Evolutionary conservation across 1,140 invertebrate species (phyloP), one percentile per base, ranked within the genome.

Genomic region (Euborellia annulipes): DNA sequence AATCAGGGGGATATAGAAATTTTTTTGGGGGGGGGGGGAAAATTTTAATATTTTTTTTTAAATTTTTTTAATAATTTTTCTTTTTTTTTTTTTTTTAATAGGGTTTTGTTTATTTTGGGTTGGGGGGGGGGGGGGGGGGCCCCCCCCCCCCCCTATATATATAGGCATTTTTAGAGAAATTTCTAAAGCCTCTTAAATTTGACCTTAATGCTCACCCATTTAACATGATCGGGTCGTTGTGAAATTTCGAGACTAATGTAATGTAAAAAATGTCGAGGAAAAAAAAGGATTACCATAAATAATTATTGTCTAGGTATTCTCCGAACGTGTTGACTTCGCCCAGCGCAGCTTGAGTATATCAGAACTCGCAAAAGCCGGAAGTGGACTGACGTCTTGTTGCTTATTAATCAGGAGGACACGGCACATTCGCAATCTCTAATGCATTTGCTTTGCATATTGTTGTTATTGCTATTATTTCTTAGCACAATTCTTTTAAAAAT

Each of bases 311-410:
- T 64, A 84, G 80, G 76, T 84, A 22, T 84, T 90, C 57, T 76
- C 77, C 51, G 82, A 88, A 49, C 85, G 79, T 65, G 76, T 90
- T 34, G 83, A 88, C 57, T 86, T 81, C 57, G 72, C 79, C 11
- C 70, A 79, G 51, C 70, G 82, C 56, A 75, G 78, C 2, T 65
- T 88, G 27, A 72, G 73, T 48, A 76, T 85, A 54, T 82, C 82
- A 4, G 80, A 89, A 65, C 64, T 90, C 52, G 71, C 78, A 3
- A 82, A 85, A 65, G 66, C 77, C 17, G 76, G 76, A 36, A 76
- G 71, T 43, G 76, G 79, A 48, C 66, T 90, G 34, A 80, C 77
- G 32, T 83, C 82, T 14, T 82, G 82, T 61, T 85, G 80, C 58
- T 63, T 90, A 41, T 63, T 90, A 54, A 68, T 78, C 44, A 70